phyloP scores from a whole-genome alignment of 1,140 invertebrate species.

The Eufriesea mexicana region DNA sequence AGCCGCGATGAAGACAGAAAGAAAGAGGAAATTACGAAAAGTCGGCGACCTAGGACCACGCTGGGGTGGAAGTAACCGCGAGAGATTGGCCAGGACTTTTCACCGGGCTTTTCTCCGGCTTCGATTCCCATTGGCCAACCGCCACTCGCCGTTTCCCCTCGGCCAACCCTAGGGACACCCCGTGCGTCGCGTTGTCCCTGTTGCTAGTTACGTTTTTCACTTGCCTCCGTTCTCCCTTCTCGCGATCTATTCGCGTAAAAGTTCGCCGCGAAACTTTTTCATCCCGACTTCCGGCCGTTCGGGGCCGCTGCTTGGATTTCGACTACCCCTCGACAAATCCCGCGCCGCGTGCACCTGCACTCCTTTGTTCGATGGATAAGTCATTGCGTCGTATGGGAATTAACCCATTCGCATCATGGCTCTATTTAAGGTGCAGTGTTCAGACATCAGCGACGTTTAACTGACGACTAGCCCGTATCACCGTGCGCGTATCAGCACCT shows the following conservation, averaged over 20 bases:
- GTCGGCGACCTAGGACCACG: background rate
- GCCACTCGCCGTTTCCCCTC: conserved; percentile 38
- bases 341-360: background rate
- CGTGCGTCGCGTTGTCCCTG: conserved; percentile 2
- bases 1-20: background rate
- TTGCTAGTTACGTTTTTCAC: conserved; percentile 50
- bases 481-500: no score
- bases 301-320: background rate
- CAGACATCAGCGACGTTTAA: no score
- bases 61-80: background rate
- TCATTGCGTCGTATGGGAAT: no score
- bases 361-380: background rate
- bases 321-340: background rate
- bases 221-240: background rate
- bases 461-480: no score
- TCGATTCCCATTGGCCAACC: conserved; percentile 60
- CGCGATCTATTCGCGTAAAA: conserved; percentile 14
- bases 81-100: conserved; percentile 7
- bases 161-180: conserved; percentile 10
- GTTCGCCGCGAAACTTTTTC: conserved; percentile 38
- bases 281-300: background rate
- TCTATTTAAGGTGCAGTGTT: no score
- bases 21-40: conserved; percentile 12
- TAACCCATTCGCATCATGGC: no score
- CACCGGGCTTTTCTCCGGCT: conserved; percentile 53